These are phyloP conservation scores for Anhinga anhinga DNA, from an alignment of 2,113 vertebrate species.

Conservation along the genomic window DNA sequence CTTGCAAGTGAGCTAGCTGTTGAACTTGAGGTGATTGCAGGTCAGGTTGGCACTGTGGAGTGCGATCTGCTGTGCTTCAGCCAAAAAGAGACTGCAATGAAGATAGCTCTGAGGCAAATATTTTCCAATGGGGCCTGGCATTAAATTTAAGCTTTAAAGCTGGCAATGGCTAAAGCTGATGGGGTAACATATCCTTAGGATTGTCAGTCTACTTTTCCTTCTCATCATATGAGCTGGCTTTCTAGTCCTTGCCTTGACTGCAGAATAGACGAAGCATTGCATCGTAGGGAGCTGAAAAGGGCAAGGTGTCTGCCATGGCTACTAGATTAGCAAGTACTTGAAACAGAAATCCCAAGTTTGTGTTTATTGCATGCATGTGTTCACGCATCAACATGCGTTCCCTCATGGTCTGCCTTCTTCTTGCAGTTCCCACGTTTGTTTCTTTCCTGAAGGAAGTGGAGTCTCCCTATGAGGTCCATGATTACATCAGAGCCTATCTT, in stretches of 20 bases:
- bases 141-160: not conserved
- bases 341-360: not conserved
- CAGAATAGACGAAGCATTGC: not conserved
- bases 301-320: not conserved
- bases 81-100: not conserved
- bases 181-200: not conserved
- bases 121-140: not conserved
- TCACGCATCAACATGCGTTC: not conserved
- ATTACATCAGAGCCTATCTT: slow-evolving; percentile 95
- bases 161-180: not conserved
- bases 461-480: slow-evolving; percentile 96
- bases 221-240: not conserved
- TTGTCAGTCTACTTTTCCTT: not conserved
- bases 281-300: not conserved
- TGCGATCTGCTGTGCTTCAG: not conserved
- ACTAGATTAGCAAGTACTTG: not conserved
- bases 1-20: not conserved
- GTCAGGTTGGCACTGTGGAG: not conserved
- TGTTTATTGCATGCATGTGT: not conserved
- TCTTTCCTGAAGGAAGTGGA: slow-evolving; percentile 99
- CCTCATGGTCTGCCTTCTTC: slow-evolving; percentile 30
- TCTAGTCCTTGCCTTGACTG: not conserved
- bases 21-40: not conserved
- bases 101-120: not conserved
- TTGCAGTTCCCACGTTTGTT: slow-evolving; percentile 96